Evolutionary conservation across 2,113 vertebrate species (phyloP), one percentile per base, ranked within the genome.

Genomic region (Martes martes): DNA sequence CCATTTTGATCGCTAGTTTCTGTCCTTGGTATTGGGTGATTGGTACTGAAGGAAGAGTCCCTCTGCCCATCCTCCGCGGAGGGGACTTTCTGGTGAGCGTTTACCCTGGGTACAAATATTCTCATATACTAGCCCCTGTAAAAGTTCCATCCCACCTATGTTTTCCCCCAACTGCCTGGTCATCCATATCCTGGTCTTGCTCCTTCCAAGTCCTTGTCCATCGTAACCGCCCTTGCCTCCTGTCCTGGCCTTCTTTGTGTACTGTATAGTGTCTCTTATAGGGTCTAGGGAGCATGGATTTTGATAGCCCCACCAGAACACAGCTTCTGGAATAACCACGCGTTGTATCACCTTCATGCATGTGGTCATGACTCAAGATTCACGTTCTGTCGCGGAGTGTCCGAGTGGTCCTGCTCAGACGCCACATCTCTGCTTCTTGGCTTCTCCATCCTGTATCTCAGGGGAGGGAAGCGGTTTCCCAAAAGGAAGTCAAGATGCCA

Each of bases 351-450:
- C 6, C 39, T 23, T 87, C 24, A 1, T 2, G 23, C 5, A 74
- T 23, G 0, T 28, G 18, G 26, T 59, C 18, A 10, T 2, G 1
- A 36, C 50, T 31, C 63, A 21, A 9, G 28, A 55, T 0, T 19
- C 55, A 14, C 2, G 0, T 67, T 47, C 79, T 36, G 1, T 6
- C 11, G 31, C 26, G 11, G 50, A 79, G 16, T 1, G 36, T 7
- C 39, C 59, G 4, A 45, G 0, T 18, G 57, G 2, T 14, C 26
- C n/a, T 26, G 9, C 26, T 31, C 2, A 10, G 24, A 4, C 31
- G 31, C 6, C 19, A 0, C 31, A 4, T 18, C 7, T 59, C 63
- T 52, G 15, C 69, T 91, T 63, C 67, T 16, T n/a, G 80, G 73
- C 74, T 86, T 0, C 31, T 16, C 31, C 84, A n/a, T 39, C 36